Base-by-base conservation (phyloP, 1,140 invertebrate species). In the Brachionus koreanus region DNA sequence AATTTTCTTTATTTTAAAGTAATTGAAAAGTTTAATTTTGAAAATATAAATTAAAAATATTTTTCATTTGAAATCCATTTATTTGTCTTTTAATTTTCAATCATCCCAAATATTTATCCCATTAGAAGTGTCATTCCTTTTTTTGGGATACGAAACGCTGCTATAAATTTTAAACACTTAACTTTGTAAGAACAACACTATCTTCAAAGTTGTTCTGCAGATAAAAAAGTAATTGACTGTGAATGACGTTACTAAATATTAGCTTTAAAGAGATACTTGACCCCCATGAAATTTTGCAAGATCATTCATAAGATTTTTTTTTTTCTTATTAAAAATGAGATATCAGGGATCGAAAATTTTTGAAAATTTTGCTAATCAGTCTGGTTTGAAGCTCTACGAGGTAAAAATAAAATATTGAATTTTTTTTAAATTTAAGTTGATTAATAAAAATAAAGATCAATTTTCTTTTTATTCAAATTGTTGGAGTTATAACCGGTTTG, bases 381-480 rank as follows among this genome's bases (percentile, higher is more conserved):
- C 7, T 46, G 69, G 23, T 5, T 16, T 74, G 6, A 7, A 46
- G 43, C 39, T 46, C 2, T 46, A 29, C 25, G 69, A 74, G n/a
- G 69, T 74, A 46, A 10, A 9, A 46, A 46, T 25, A 72, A 10
- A 35, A 35, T 13, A 16, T n/a, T 3, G 9, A 43, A 35, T 35
- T 74, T 72, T 37, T 72, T 42, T 72, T 16, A 19, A 42, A 42
- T 25, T 25, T 74, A 12, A 35, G 13, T 74, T 74, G 12, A 43
- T 13, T 43, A 39, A 49, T 46, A 3, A 46, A 79, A 39, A 49
- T 46, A 3, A 46, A 79, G 76, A 6, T 79, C 10, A 79, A 79
- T 43, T 79, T 79, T 79, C 16, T 79, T 10, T 57, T 43, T 35
- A 12, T 43, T 65, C 33, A 79, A 79, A 25, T 79, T 29, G 13